phyloP scores from a whole-genome alignment of 2,113 vertebrate genomes.

The Xenotilapia flavipinnis region DNA sequence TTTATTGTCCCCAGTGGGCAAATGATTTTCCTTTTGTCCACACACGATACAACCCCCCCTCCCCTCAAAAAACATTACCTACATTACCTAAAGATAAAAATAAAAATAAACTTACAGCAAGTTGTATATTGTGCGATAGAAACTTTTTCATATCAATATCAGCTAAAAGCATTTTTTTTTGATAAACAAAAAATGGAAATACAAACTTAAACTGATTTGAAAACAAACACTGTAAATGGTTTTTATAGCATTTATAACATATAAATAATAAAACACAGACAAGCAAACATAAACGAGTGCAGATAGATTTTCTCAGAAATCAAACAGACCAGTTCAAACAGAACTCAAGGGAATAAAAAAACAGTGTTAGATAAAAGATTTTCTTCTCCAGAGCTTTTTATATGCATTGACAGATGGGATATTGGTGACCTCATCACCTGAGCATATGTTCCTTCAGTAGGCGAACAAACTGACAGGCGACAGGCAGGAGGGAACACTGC shows the following conservation, averaged over 20 bases:
- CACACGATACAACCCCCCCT: neutral
- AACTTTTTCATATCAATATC: neutral
- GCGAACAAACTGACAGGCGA: slow-evolving; percentile 14
- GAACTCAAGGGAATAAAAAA: neutral
- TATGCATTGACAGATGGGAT: slow-evolving; percentile 38
- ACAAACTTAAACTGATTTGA: neutral
- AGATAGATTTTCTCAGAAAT: neutral
- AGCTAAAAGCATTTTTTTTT: accelerated
- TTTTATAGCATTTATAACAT: neutral
- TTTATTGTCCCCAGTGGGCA: neutral
- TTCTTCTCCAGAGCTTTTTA: neutral
- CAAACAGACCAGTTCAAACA: neutral
- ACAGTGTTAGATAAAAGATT: neutral
- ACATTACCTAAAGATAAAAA: neutral
- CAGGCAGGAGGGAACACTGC: neutral
- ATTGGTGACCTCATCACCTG: slow-evolving; percentile 47
- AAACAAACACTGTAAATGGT: neutral
- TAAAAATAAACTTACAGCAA: neutral
- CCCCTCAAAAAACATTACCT: neutral
- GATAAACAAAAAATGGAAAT: neutral
- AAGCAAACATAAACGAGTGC: neutral
- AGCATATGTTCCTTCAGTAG: slow-evolving; percentile 56
- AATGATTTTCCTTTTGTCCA: neutral
- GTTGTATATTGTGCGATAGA: neutral
- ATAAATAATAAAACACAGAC: neutral